These are phyloP conservation scores for Amphimallon solstitiale DNA, from an alignment of 2,888 invertebrate species.

Conservation along the genomic window DNA sequence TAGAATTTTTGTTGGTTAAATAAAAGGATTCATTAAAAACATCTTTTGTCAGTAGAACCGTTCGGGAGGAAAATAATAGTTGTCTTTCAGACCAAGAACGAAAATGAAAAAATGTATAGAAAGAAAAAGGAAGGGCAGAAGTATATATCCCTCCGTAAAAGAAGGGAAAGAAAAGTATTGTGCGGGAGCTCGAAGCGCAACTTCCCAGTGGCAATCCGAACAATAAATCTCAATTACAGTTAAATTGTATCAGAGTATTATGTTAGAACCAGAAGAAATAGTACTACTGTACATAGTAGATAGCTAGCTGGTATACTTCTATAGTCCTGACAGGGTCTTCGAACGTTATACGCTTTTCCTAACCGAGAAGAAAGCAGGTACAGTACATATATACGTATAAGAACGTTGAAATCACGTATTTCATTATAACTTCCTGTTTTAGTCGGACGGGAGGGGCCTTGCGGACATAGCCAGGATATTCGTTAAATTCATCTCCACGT, in stretches of 20 bases:
- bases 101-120: not conserved
- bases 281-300: not conserved
- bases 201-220: slow-evolving; percentile 21
- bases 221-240: slow-evolving; percentile 37
- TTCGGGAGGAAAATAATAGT: slow-evolving; percentile 17
- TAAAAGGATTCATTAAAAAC: slow-evolving; percentile 14
- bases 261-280: slow-evolving; percentile 15
- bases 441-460: slow-evolving; percentile 32
- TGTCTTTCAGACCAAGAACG: not conserved
- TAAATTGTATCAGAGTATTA: slow-evolving; percentile 33
- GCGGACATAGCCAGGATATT: slow-evolving; percentile 38
- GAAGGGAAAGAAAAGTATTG: slow-evolving; percentile 19
- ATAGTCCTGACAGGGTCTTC: too few relatives aligned
- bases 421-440: slow-evolving; percentile 39
- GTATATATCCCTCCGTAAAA: too few relatives aligned
- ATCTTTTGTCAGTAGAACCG: slow-evolving; percentile 13
- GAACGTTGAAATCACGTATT: slow-evolving; percentile 35
- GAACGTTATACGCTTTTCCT: too few relatives aligned
- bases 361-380: not conserved
- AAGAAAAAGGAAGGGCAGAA: not conserved
- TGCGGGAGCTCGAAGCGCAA: slow-evolving; percentile 6
- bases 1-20: slow-evolving; percentile 8
- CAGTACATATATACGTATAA: too few relatives aligned
- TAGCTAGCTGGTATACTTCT: not conserved
- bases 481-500: slow-evolving; percentile 39